phyloP scores from a whole-genome alignment of 2,888 invertebrate genomes.

The Acrobasis consociella region DNA sequence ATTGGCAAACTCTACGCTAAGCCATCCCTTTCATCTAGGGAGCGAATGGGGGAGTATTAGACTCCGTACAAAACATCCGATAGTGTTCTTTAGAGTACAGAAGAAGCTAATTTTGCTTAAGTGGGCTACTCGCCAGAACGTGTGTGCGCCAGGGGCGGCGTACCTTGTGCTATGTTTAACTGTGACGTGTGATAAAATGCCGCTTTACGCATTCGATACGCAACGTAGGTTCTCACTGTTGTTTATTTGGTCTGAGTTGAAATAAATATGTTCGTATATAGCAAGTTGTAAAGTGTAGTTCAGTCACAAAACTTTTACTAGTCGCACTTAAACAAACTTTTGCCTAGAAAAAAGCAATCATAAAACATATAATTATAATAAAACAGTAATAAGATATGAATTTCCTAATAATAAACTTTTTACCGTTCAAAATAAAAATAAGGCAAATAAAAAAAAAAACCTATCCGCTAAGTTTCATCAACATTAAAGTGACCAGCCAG shows the following conservation, averaged over 20 bases:
- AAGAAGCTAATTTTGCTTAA: slow-evolving; percentile 82
- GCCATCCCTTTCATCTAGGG: slow-evolving; percentile 60
- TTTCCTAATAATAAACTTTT: too few relatives aligned
- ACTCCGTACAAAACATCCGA: slow-evolving; percentile 74
- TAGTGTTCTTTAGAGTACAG: slow-evolving; percentile 78
- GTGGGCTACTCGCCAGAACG: slow-evolving; percentile 73
- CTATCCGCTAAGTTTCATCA: too few relatives aligned
- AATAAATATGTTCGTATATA: background rate
- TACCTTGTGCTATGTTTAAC: slow-evolving; percentile 62
- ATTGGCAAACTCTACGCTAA: slow-evolving; percentile 22
- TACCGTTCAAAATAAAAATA: too few relatives aligned
- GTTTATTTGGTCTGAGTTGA: too few relatives aligned
- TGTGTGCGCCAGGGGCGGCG: slow-evolving; percentile 54
- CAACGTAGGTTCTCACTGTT: slow-evolving; percentile 10
- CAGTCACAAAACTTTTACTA: too few relatives aligned
- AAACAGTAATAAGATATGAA: too few relatives aligned
- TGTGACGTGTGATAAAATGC: slow-evolving; percentile 59
- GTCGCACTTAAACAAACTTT: too few relatives aligned
- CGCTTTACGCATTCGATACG: slow-evolving; percentile 35
- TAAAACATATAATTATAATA: too few relatives aligned
- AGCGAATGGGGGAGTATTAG: slow-evolving; percentile 67
- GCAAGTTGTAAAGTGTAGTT: too few relatives aligned
- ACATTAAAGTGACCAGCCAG: too few relatives aligned
- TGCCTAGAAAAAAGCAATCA: too few relatives aligned
- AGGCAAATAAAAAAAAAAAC: too few relatives aligned